Evolutionary conservation across 1,140 invertebrate species (phyloP).

Genomic region (Diabrotica undecimpunctata): DNA sequence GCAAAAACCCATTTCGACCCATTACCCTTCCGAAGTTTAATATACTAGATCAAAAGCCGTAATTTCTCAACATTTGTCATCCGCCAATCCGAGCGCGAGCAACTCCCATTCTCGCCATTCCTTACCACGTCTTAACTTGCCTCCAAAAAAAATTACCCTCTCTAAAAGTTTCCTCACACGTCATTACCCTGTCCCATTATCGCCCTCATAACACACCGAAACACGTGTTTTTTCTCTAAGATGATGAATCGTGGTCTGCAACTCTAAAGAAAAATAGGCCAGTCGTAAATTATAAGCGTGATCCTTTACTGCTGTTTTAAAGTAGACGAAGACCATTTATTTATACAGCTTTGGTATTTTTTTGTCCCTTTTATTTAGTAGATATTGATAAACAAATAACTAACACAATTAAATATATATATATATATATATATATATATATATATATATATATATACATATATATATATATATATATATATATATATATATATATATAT

Average conservation of each 20-base stretch:
- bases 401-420: no score
- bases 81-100: neutral
- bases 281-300: no score
- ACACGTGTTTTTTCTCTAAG: conserved; percentile 2
- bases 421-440: no score
- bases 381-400: no score
- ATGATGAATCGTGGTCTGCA: neutral
- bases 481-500: no score
- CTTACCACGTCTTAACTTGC: conserved; percentile 1
- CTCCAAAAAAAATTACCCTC: neutral
- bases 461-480: no score
- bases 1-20: neutral
- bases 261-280: no score
- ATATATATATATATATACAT: no score
- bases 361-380: no score
- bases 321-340: no score
- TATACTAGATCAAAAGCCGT: neutral
- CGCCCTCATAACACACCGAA: neutral
- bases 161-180: conserved; percentile 1
- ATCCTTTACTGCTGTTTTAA: no score
- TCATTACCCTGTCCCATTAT: conserved; percentile 2
- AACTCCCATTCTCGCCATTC: neutral
- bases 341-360: no score
- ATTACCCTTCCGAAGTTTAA: neutral
- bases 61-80: conserved; percentile 2